Base-by-base conservation (phyloP, 2,113 vertebrate species). In the Heterocephalus glaber region DNA sequence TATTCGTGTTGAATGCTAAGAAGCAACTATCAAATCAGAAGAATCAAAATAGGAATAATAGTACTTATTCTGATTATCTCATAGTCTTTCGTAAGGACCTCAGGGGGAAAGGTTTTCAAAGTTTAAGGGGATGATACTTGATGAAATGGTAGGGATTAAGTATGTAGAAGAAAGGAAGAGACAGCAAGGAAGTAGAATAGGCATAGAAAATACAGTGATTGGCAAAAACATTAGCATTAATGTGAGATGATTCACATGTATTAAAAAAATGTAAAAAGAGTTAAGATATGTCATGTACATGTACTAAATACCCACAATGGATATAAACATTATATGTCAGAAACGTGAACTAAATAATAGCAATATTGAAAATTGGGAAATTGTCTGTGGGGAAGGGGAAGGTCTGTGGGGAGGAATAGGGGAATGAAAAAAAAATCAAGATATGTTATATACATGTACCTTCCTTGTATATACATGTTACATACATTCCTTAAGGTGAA, bases 1-100 rank as follows among this genome's bases (percentile, higher is more conserved):
- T 70, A 90, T 52, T 92, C 33, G 49, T 92, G 30, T 58, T 96
- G 44, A 90, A 63, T 82, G 33, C 14, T 76, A 86, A 74, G 52
- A 90, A 56, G 52, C 44, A 90, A 83, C n/a, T 44, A 72, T 72
- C 83, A 49, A 95, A 79, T 35, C 8, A 83, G 33, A 93, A 85
- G 89, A 92, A 44, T 80, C 35, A 93, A 83, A 90, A 58, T 65
- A 72, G 26, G 11, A 47, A 20, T 77, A 86, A 84, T 81, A 54
- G 52, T 54, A 76, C 13, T 77, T 68, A 52, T 54, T 90, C 10
- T 82, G 11, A 30, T 26, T 90, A 16, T 84, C 38, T 85, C 9
- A 68, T 83, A 84, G 16, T 66, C 88, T 74, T 96, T 90, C 90
- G 7, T 91, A 68, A 72, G 35, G 35, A 49, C 17, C 26, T 90